These are phyloP conservation scores for Cheilosia scutellata DNA, from an alignment of 2,888 invertebrate genomes.

Conservation along the genomic window DNA sequence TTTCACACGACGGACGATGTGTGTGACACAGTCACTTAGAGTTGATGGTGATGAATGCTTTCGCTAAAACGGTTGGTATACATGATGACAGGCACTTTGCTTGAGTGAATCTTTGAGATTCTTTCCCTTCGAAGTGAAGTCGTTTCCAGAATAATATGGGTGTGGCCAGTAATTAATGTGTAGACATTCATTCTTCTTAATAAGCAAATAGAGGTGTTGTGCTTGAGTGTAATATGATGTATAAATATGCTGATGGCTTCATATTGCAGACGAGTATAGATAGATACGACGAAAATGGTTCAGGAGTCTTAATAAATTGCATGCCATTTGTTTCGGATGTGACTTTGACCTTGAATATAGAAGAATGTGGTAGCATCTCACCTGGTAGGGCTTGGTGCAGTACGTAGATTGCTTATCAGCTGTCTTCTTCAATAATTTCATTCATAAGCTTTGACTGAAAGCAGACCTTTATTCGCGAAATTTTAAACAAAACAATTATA, in stretches of 20 bases:
- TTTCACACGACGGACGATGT: constrained; percentile 31
- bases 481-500: too few relatives aligned
- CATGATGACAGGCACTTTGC: constrained; percentile 28
- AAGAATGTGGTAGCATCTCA: too few relatives aligned
- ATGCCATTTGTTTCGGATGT: too few relatives aligned
- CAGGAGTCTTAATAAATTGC: too few relatives aligned
- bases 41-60: constrained; percentile 60
- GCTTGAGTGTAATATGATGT: constrained; percentile 5
- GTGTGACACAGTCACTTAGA: constrained; percentile 52
- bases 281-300: too few relatives aligned
- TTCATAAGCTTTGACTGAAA: too few relatives aligned
- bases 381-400: too few relatives aligned
- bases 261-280: too few relatives aligned
- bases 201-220: not conserved
- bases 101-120: constrained; percentile 24
- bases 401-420: too few relatives aligned
- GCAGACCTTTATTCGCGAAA: too few relatives aligned
- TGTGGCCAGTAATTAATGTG: constrained; percentile 15
- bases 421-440: too few relatives aligned
- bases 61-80: constrained; percentile 24
- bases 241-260: not conserved
- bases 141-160: constrained; percentile 35
- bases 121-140: not conserved
- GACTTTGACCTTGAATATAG: too few relatives aligned
- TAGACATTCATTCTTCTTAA: constrained; percentile 8